Evolutionary conservation across 2,113 vertebrate species (phyloP).

Genomic region (Ictalurus furcatus): DNA sequence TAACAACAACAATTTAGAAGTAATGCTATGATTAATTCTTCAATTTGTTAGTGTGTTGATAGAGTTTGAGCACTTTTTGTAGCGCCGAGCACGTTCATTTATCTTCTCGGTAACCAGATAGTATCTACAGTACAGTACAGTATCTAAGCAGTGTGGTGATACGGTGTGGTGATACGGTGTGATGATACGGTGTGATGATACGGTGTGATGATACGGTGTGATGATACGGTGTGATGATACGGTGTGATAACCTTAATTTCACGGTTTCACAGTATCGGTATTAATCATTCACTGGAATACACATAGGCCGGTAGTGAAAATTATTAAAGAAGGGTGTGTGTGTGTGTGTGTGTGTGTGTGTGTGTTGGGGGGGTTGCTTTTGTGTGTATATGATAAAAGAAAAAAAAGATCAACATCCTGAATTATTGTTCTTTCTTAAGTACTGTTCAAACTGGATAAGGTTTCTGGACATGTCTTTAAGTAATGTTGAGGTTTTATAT

Average conservation of each 20-base stretch:
- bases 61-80: neutral
- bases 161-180: no score
- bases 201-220: no score
- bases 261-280: neutral
- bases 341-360: no score
- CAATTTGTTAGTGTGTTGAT: neutral
- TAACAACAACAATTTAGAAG: neutral
- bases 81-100: neutral
- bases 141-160: neutral
- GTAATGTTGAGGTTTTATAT: neutral
- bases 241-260: neutral
- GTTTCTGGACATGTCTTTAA: neutral
- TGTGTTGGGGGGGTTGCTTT: no score
- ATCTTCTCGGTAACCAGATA: neutral
- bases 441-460: neutral
- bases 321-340: no score
- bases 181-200: no score
- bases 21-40: neutral
- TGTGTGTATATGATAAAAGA: neutral
- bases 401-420: no score
- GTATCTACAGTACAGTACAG: neutral
- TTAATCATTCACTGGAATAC: neutral
- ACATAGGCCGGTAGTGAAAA: neutral
- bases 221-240: neutral
- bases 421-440: neutral